Evolutionary conservation across 1,140 invertebrate genomes (phyloP).

Genomic region (Sarcophaga peregrina): DNA sequence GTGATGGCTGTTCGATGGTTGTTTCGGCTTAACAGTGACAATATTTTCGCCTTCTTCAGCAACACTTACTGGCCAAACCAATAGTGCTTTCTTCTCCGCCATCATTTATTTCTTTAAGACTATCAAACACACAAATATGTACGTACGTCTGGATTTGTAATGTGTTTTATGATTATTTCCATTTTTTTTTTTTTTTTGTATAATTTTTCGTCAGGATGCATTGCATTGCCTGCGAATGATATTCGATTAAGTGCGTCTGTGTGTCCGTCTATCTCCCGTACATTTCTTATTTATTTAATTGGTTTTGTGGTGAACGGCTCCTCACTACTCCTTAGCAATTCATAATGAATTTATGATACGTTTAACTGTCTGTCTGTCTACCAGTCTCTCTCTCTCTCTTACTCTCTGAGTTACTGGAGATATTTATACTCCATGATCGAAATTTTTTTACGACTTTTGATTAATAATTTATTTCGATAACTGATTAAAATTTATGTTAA

Average conservation of each 20-base stretch:
- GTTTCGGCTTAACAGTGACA: neutral
- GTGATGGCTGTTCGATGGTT: neutral
- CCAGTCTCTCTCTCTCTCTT: too few species aligned
- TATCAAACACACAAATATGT: neutral
- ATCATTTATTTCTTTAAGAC: too few species aligned
- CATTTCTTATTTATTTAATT: neutral
- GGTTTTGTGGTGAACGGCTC: neutral
- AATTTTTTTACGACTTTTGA: constrained; percentile 37
- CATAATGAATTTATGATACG: constrained; percentile 3
- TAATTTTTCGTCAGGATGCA: constrained; percentile 34
- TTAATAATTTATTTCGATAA: constrained; percentile 39
- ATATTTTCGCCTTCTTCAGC: neutral
- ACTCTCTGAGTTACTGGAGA: neutral
- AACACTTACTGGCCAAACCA: neutral
- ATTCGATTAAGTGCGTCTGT: neutral
- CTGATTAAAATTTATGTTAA: constrained; percentile 40
- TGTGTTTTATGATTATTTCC: constrained; percentile 18
- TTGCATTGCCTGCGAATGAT: neutral
- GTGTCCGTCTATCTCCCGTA: neutral
- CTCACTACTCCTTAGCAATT: neutral
- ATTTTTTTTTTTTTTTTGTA: too few species aligned
- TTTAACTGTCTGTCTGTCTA: neutral
- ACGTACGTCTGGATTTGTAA: neutral
- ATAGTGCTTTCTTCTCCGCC: too few species aligned
- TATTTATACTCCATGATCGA: neutral